Evolutionary conservation across 2,113 vertebrate genomes (phyloP), one percentile per base, ranked within the genome.

Genomic region (Cettia cetti): DNA sequence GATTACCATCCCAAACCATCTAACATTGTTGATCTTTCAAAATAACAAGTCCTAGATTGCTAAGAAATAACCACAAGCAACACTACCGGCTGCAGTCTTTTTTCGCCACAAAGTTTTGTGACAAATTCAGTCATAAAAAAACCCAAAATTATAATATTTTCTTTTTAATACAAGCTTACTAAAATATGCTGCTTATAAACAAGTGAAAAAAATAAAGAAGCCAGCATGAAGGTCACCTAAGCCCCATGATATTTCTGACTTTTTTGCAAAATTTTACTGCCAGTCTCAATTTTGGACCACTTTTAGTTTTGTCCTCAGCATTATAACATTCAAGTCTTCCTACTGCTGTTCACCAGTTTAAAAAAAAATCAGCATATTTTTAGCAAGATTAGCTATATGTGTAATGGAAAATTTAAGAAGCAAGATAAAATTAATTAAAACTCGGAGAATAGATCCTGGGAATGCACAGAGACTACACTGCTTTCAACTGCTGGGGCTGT

Each of bases 1-100:
- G 81, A 76, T 91, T 89, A 70, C 90, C 75, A 85, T 63, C 59
- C 82, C 47, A 77, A 90, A 76, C 52, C 66, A 82, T 54, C 90
- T n/a, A 66, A 72, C 54, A 9, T 6, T 28, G 91, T 35, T 45
- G 87, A 85, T 72, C 75, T 88, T 86, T 54, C 75, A 45, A 94
- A 95, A 77, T 26, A 87, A 33, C 40, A 70, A 50, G 17, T 50
- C 33, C 54, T 42, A 54, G 14, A 74, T 54, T 42, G 71, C 15
- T 16, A 72, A 76, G 70, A 65, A 85, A 71, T n/a, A 61, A 49
- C 42, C 57, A 17, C 28, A 35, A 89, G 50, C 33, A 83, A 90
- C 28, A 33, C 18, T 53, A 14, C 4, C 24, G 30, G 26, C 10
- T 6, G n/a, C 39, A 54, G 40, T 9, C 7, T 71, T 86, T 60